These are phyloP conservation scores for Mesembrinibis cayennensis DNA, from an alignment of 2,113 vertebrate genomes.

Conservation along the genomic window DNA sequence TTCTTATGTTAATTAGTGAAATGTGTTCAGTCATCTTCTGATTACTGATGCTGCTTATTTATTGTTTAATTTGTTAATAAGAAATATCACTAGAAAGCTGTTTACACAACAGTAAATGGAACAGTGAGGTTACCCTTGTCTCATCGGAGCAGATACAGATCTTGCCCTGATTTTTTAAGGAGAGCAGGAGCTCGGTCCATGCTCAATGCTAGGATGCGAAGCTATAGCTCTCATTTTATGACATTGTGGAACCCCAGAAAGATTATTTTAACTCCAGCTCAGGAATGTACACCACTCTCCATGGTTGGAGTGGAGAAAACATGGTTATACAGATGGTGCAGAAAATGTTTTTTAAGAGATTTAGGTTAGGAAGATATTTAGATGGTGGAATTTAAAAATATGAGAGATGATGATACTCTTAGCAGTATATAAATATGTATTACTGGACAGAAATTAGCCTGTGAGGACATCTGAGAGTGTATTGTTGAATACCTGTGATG, in stretches of 20 bases:
- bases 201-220: neutral
- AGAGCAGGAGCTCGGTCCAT: neutral
- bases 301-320: neutral
- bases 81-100: neutral
- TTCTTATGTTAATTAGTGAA: neutral
- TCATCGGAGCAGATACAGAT: neutral
- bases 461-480: neutral
- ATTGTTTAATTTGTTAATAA: neutral
- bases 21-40: neutral
- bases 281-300: neutral
- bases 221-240: neutral
- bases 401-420: neutral
- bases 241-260: neutral
- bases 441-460: neutral
- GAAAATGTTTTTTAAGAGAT: neutral
- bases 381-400: neutral
- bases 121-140: neutral
- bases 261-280: neutral
- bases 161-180: neutral
- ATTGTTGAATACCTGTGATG: neutral
- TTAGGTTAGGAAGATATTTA: neutral
- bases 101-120: neutral
- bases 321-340: neutral
- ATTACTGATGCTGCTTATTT: neutral
- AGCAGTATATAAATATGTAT: neutral